phyloP scores from a whole-genome alignment of 2,797 vertebrate species.

The Macrochelys suwanniensis region DNA sequence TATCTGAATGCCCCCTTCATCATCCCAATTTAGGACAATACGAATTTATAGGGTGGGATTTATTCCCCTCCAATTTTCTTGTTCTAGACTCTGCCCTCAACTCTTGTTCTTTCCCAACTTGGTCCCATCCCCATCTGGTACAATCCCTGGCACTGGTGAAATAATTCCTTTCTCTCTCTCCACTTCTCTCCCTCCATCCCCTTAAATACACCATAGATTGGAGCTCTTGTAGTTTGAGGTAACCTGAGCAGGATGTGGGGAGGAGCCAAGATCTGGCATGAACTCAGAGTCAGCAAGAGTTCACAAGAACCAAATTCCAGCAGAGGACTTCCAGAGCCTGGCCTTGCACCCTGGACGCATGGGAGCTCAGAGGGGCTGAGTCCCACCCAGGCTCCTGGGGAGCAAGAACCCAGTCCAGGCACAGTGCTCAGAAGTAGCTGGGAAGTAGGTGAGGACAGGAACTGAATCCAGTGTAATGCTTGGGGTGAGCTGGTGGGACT shows the following conservation, averaged over 20 bases:
- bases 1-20: background rate
- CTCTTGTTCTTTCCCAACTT: background rate
- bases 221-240: background rate
- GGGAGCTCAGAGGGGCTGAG: background rate
- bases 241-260: background rate
- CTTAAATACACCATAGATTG: background rate
- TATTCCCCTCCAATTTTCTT: background rate
- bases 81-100: background rate
- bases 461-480: background rate
- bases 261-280: background rate
- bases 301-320: background rate
- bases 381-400: background rate
- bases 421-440: background rate
- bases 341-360: background rate
- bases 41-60: background rate
- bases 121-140: background rate
- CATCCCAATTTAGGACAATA: background rate
- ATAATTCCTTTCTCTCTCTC: background rate
- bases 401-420: background rate
- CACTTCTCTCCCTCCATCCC: background rate
- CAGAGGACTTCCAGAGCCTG: background rate
- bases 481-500: background rate
- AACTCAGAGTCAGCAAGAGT: background rate
- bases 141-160: background rate
- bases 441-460: background rate